Percentiles rank a stretch among this genome's conserved stretches.
phyloP scores from a whole-genome alignment of 1,140 invertebrate species.

The Magallana gigas region DNA sequence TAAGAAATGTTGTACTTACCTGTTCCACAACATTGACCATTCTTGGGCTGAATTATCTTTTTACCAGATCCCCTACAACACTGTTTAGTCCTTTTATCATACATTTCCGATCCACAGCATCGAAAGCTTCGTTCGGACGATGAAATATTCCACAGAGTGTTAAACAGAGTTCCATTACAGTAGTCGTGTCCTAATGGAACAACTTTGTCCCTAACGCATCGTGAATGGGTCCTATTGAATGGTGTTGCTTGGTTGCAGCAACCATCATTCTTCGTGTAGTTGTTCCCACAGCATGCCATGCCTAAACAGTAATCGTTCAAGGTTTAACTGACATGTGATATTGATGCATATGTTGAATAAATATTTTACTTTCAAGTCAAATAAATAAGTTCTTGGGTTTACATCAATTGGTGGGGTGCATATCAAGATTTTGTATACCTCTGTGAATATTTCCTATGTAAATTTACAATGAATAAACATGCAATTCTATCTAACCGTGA shows the following conservation, averaged over 20 bases:
- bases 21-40: background rate
- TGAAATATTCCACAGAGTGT: background rate
- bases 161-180: background rate
- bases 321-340: too few relatives aligned
- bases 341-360: too few relatives aligned
- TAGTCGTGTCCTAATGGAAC: background rate
- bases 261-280: background rate
- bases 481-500: too few relatives aligned
- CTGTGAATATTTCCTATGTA: too few relatives aligned
- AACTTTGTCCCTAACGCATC: background rate
- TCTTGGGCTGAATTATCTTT: background rate
- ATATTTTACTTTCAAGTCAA: too few relatives aligned
- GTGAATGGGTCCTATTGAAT: background rate
- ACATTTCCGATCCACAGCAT: background rate
- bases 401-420: too few relatives aligned
- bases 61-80: background rate
- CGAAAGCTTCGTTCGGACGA: background rate
- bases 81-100: background rate
- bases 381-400: too few relatives aligned
- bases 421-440: too few relatives aligned
- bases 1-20: background rate
- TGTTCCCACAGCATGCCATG: background rate
- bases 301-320: too few relatives aligned
- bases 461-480: too few relatives aligned
- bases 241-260: background rate